Evolutionary conservation across 2,888 invertebrate genomes (phyloP).

Genomic region (Oligia strigilis): DNA sequence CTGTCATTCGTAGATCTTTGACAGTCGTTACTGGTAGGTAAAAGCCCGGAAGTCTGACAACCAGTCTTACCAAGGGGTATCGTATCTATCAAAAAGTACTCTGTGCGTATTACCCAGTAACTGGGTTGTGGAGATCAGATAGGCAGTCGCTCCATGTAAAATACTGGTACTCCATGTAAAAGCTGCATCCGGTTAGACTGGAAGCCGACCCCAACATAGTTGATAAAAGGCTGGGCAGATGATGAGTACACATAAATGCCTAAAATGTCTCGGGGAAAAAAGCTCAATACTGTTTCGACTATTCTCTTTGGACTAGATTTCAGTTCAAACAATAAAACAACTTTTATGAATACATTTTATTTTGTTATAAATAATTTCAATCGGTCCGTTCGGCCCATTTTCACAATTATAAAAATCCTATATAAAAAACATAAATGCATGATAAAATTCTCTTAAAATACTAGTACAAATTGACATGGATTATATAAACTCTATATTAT

Average conservation of each 20-base stretch:
- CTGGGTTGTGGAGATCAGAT: too few species aligned
- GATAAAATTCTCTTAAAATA: constrained; percentile 39
- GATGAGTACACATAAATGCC: background rate
- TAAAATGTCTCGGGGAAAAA: background rate
- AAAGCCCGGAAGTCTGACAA: too few species aligned
- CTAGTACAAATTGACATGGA: constrained; percentile 56
- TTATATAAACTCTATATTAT: background rate
- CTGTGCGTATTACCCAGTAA: too few species aligned
- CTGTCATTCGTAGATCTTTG: too few species aligned
- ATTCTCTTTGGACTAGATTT: background rate
- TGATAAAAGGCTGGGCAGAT: too few species aligned
- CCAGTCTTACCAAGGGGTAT: too few species aligned
- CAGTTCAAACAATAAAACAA: constrained; percentile 24
- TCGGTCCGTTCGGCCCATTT: background rate
- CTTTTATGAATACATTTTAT: constrained; percentile 22
- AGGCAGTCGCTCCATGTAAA: too few species aligned
- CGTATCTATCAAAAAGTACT: too few species aligned
- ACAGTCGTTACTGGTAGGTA: too few species aligned
- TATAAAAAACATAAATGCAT: constrained; percentile 58
- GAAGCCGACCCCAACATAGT: too few species aligned
- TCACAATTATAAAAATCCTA: constrained; percentile 30
- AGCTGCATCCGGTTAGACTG: too few species aligned
- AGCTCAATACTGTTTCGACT: background rate
- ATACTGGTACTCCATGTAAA: too few species aligned
- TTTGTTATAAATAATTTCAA: constrained; percentile 18